Conservation (phyloP, 2,113 vertebrate species). For the Malaclemys terrapin region DNA sequence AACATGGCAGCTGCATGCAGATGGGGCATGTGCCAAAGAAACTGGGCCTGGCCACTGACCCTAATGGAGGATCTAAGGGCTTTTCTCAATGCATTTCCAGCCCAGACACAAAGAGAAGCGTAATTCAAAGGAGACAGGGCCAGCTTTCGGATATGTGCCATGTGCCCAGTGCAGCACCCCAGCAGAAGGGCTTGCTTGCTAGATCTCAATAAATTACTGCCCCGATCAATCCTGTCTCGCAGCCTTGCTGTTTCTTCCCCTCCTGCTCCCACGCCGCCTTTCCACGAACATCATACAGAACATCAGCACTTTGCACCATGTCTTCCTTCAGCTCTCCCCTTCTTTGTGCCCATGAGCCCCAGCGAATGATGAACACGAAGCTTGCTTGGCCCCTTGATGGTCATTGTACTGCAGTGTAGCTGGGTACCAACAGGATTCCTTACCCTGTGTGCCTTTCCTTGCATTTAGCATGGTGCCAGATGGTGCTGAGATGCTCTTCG, state of each 20-base stretch:
- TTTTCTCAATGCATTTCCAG: neutral
- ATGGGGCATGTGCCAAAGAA: neutral
- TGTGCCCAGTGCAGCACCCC: neutral
- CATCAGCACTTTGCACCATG: neutral
- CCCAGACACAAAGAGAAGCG: neutral
- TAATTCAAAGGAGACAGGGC: neutral
- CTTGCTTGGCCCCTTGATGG: neutral
- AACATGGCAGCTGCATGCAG: neutral
- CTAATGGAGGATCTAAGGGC: neutral
- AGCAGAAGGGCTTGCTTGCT: neutral
- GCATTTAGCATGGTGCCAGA: neutral
- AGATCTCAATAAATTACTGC: neutral
- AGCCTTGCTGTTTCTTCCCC: neutral
- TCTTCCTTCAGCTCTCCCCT: neutral
- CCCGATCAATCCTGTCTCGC: neutral
- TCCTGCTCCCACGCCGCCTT: neutral
- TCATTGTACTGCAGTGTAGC: neutral
- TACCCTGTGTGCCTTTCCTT: neutral
- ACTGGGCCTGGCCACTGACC: neutral
- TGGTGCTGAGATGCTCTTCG: neutral
- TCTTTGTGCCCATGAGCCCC: neutral
- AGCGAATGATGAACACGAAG: neutral
- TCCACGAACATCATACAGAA: neutral
- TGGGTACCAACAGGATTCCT: neutral
- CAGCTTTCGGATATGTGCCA: neutral